A percentile compares a stretch with the other conserved stretches of the same genome.
phyloP scores from a whole-genome alignment of 37 sponge, comb jelly and placozoan species.

The Tethya wilhelma region DNA sequence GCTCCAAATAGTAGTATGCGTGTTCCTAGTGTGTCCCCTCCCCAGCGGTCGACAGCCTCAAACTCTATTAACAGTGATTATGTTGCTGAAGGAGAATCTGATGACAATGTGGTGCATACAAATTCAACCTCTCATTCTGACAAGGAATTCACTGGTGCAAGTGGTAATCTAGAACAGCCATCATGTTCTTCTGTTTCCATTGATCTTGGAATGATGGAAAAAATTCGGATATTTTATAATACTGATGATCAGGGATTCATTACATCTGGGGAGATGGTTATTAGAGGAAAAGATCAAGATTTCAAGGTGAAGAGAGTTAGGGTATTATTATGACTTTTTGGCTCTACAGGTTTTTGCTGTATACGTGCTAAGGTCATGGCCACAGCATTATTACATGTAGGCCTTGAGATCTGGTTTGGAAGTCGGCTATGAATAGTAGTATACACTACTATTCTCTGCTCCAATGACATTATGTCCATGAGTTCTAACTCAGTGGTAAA shows the following conservation, averaged over 20 bases:
- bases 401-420: too few species aligned
- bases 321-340: background rate
- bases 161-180: background rate
- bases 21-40: background rate
- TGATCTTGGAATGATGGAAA: conserved; percentile 63
- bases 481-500: too few species aligned
- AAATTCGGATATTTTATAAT: conserved; percentile 66
- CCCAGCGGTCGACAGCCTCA: background rate
- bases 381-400: too few species aligned
- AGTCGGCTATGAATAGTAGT: too few species aligned
- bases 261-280: conserved; percentile 45
- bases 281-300: conserved; percentile 16
- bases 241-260: conserved; percentile 17
- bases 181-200: conserved; percentile 43
- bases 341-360: background rate
- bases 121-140: background rate
- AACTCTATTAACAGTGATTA: background rate
- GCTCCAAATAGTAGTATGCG: conserved; percentile 50
- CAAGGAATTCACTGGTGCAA: too few species aligned
- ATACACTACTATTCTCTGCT: too few species aligned
- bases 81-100: background rate
- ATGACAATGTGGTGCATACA: background rate
- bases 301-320: conserved; percentile 20
- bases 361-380: too few species aligned
- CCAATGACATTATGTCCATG: too few species aligned